Conservation (phyloP, 2,797 vertebrate species). For the Syngnathus acus region DNA sequence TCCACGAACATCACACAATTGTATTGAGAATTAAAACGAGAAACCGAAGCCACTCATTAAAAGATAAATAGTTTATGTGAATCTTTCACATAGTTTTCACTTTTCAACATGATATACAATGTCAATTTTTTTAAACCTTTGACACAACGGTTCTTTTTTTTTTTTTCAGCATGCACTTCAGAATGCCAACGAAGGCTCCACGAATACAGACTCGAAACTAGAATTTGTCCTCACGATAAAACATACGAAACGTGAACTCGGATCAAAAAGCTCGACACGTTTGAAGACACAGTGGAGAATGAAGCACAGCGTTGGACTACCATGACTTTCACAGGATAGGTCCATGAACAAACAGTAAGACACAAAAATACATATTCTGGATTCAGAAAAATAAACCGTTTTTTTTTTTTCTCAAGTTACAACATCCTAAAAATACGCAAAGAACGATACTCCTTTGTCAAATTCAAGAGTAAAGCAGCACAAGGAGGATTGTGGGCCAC, state of each 20-base stretch:
- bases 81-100: slow-evolving; percentile 60
- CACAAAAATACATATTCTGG: slow-evolving; percentile 75
- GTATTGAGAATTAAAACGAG: slow-evolving; percentile 18
- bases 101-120: slow-evolving; percentile 57
- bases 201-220: slow-evolving; percentile 75
- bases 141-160: slow-evolving; percentile 67
- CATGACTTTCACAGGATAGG: slow-evolving; percentile 69
- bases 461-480: slow-evolving; percentile 62
- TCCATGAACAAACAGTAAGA: slow-evolving; percentile 78
- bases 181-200: slow-evolving; percentile 81
- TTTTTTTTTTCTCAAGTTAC: slow-evolving; percentile 45
- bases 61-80: slow-evolving; percentile 75
- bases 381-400: slow-evolving; percentile 66
- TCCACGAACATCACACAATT: no score
- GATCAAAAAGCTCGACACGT: slow-evolving; percentile 68
- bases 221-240: slow-evolving; percentile 66
- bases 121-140: slow-evolving; percentile 51
- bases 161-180: slow-evolving; percentile 79
- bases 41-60: slow-evolving; percentile 38
- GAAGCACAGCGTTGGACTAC: slow-evolving; percentile 73
- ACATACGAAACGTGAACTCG: slow-evolving; percentile 63
- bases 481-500: slow-evolving; percentile 50
- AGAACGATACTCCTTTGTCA: slow-evolving; percentile 51
- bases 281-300: slow-evolving; percentile 64
- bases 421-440: slow-evolving; percentile 52